Evolutionary conservation across 2,888 invertebrate species (phyloP).

Genomic region (Caenorhabditis sinica): DNA sequence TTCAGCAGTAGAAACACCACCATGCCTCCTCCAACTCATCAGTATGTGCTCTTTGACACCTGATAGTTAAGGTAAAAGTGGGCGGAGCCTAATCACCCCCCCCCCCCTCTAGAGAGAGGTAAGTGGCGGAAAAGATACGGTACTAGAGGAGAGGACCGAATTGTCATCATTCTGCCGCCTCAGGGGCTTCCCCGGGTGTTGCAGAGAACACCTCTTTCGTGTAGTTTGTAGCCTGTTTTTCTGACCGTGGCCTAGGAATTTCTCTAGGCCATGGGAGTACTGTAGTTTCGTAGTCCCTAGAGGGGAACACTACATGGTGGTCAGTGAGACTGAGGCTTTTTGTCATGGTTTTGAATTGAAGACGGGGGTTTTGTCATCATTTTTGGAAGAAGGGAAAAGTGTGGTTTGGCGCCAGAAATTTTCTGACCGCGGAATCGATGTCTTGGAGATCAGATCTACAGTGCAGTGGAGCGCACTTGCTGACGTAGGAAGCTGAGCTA

Average conservation of each 20-base stretch:
- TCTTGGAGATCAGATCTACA: too few species aligned
- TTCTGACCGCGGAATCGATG: too few species aligned
- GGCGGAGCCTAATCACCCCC: not conserved
- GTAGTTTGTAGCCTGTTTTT: slow-evolving; percentile 2
- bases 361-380: too few species aligned
- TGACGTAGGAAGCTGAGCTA: not conserved
- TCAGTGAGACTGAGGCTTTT: not conserved
- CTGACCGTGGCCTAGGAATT: not conserved
- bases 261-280: not conserved
- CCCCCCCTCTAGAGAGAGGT: not conserved
- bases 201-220: not conserved
- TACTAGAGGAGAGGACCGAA: not conserved
- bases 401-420: too few species aligned
- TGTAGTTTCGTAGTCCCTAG: too few species aligned
- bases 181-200: not conserved
- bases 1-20: not conserved
- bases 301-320: not conserved
- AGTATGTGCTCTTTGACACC: not conserved
- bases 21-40: not conserved
- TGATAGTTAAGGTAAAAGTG: not conserved
- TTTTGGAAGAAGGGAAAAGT: too few species aligned
- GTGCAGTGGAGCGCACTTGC: too few species aligned
- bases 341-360: not conserved
- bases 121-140: not conserved
- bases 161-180: slow-evolving; percentile 2